phyloP scores from a whole-genome alignment of 2,888 invertebrate genomes.

The Rhyacophila evoluta region DNA sequence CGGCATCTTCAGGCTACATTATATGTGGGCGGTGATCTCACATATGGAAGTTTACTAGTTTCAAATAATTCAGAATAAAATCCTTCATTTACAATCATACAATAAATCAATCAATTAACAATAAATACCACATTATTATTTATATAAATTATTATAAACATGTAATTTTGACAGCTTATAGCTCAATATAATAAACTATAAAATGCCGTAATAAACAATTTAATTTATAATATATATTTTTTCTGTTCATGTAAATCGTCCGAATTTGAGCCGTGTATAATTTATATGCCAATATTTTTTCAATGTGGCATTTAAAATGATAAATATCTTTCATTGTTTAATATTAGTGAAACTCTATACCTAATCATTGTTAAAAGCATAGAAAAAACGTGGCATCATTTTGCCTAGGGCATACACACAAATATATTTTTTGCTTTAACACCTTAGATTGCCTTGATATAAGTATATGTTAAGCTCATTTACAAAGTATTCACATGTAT shows the following conservation, averaged over 20 bases:
- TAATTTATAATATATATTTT: neutral
- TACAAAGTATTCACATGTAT: too few species aligned
- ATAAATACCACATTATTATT: neutral
- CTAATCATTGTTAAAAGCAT: neutral
- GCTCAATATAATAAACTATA: neutral
- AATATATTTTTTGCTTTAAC: neutral
- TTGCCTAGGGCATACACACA: neutral
- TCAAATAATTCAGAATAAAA: too few species aligned
- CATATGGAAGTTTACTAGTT: too few species aligned
- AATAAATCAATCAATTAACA: conserved; percentile 1
- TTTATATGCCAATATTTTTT: conserved; percentile 3
- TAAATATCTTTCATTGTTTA: neutral
- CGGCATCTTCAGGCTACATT: too few species aligned
- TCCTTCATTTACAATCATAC: neutral
- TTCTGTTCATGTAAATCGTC: neutral
- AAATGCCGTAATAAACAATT: neutral
- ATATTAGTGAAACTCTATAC: neutral
- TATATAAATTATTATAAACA: neutral
- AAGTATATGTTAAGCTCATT: too few species aligned
- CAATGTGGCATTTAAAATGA: neutral
- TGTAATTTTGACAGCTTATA: neutral
- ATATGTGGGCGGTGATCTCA: too few species aligned
- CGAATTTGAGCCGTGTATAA: neutral
- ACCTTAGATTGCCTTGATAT: neutral
- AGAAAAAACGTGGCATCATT: neutral